These are phyloP conservation scores for Cygnus atratus DNA, from an alignment of 2,113 vertebrate genomes.

Conservation along the genomic window DNA sequence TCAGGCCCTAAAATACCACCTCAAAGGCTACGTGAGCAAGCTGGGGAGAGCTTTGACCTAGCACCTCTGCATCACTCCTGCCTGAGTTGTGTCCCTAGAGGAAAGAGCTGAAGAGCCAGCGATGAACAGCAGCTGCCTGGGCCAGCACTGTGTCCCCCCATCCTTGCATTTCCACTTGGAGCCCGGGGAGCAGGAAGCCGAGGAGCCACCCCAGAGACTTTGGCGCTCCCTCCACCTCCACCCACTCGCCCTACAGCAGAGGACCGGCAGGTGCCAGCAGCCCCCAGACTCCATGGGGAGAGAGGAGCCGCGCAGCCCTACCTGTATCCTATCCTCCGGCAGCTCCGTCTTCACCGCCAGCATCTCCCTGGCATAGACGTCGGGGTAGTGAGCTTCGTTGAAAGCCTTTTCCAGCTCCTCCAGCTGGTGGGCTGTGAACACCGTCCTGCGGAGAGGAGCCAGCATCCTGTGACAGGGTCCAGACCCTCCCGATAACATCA, in stretches of 20 bases:
- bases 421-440: slow-evolving; percentile 94
- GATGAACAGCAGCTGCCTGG: too few species aligned
- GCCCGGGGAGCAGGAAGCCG: neutral
- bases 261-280: neutral
- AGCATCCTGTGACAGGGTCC: neutral
- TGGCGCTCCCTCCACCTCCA: neutral
- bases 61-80: neutral
- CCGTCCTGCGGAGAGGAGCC: slow-evolving; percentile 79
- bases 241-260: neutral
- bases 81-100: neutral
- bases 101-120: neutral
- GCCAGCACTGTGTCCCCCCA: neutral
- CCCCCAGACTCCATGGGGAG: fast-evolving
- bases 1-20: neutral
- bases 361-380: slow-evolving; percentile 95
- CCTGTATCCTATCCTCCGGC: slow-evolving; percentile 95
- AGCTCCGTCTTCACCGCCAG: slow-evolving; percentile 93
- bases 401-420: slow-evolving; percentile 97
- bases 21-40: neutral
- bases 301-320: slow-evolving; percentile 7
- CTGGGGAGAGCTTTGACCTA: neutral
- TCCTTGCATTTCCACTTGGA: neutral
- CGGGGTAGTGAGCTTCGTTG: slow-evolving; percentile 94
- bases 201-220: neutral
- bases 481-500: neutral